These are phyloP conservation scores for Siniperca obscura DNA, from an alignment of 2,797 vertebrate genomes.

Conservation along the genomic window DNA sequence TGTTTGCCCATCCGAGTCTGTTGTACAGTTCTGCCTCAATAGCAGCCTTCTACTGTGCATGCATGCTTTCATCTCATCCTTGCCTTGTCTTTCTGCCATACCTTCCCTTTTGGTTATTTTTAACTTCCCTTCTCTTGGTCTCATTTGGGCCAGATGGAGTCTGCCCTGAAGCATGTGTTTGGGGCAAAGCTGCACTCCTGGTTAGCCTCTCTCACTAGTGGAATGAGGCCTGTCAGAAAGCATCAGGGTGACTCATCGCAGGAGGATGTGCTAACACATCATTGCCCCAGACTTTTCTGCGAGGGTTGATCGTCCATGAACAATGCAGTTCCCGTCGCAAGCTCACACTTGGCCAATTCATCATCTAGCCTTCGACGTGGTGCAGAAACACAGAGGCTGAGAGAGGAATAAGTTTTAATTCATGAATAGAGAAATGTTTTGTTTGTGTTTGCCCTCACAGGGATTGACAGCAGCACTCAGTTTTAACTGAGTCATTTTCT, in stretches of 20 bases:
- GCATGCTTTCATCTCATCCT: conserved; percentile 66
- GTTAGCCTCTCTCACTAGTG: conserved; percentile 79
- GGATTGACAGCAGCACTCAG: conserved; percentile 38
- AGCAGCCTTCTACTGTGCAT: conserved; percentile 46
- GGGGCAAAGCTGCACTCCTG: conserved; percentile 76
- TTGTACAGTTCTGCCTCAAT: conserved; percentile 60
- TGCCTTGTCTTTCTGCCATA: conserved; percentile 73
- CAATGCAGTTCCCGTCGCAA: conserved; percentile 72
- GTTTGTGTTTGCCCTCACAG: conserved; percentile 40
- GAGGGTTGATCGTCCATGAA: conserved; percentile 81
- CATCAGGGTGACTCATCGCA: conserved; percentile 84
- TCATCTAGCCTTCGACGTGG: conserved; percentile 64
- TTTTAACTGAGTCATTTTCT: conserved; percentile 42
- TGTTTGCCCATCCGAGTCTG: conserved; percentile 58
- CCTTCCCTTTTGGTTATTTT: conserved; percentile 82
- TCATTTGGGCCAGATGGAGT: conserved; percentile 82
- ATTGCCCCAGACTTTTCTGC: conserved; percentile 76
- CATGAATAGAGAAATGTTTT: conserved; percentile 49
- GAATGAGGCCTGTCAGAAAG: conserved; percentile 82
- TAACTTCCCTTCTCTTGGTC: conserved; percentile 74
- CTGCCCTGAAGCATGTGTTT: conserved; percentile 80
- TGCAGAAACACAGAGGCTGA: conserved; percentile 1
- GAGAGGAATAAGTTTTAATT: conserved; percentile 62
- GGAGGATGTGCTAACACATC: conserved; percentile 81
- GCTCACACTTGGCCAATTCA: conserved; percentile 77